These are phyloP conservation scores for Iselma pallidipennis DNA, from an alignment of 2,888 invertebrate species.

Conservation along the genomic window DNA sequence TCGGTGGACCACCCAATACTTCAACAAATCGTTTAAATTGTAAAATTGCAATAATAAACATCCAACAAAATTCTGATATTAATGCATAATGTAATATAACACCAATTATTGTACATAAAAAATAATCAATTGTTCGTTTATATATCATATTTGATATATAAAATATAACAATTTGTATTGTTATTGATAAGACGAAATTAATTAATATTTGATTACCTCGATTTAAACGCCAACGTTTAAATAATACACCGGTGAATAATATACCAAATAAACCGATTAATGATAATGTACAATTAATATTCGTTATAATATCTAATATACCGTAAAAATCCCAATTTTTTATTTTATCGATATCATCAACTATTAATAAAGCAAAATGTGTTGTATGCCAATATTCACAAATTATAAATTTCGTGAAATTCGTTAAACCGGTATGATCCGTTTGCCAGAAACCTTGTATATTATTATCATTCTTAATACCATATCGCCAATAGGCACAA, in stretches of 20 bases:
- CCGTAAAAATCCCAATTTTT: conserved; percentile 30
- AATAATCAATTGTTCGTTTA: conserved; percentile 50
- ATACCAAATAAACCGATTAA: conserved; percentile 59
- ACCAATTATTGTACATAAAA: conserved; percentile 62
- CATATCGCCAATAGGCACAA: conserved; percentile 61
- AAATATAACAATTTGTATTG: conserved; percentile 47
- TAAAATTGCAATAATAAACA: conserved; percentile 70
- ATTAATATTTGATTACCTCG: conserved; percentile 50
- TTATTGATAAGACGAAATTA: conserved; percentile 45
- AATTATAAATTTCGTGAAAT: conserved; percentile 49
- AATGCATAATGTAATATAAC: conserved; percentile 69
- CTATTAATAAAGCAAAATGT: conserved; percentile 57
- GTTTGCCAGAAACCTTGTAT: conserved; percentile 51
- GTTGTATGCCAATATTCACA: conserved; percentile 63
- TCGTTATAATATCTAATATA: conserved; percentile 57
- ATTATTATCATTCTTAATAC: conserved; percentile 27
- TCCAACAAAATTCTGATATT: conserved; percentile 72
- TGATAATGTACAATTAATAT: conserved; percentile 60
- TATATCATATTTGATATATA: conserved; percentile 43
- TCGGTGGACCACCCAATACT: conserved; percentile 63
- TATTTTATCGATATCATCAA: conserved; percentile 4
- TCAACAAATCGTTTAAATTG: conserved; percentile 69
- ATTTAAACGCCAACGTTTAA: conserved; percentile 63
- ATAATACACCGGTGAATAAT: conserved; percentile 59
- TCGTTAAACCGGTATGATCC: conserved; percentile 43